Evolutionary conservation across 2,888 invertebrate species (phyloP).

Genomic region (Acrobasis repandana): DNA sequence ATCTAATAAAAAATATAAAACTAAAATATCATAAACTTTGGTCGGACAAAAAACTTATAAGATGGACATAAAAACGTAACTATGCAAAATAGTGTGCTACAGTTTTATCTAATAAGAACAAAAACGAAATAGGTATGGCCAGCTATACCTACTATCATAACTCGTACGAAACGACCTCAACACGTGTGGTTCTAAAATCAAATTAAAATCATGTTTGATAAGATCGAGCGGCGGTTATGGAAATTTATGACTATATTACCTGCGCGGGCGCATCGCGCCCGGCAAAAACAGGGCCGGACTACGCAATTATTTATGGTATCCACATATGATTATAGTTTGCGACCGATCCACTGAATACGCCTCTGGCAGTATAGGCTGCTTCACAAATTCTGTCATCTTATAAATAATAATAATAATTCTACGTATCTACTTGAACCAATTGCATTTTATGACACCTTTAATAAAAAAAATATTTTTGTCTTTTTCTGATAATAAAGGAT

Average conservation of each 20-base stretch:
- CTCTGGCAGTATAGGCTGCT: constrained; percentile 54
- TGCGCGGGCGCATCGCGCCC: constrained; percentile 75
- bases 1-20: too few relatives aligned
- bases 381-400: constrained; percentile 42
- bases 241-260: constrained; percentile 84
- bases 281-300: constrained; percentile 75
- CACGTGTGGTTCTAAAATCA: constrained; percentile 82
- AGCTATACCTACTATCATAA: constrained; percentile 71
- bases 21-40: too few relatives aligned
- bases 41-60: too few relatives aligned
- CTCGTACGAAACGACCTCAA: constrained; percentile 70
- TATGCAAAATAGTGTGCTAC: too few relatives aligned
- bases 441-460: background rate
- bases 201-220: constrained; percentile 83
- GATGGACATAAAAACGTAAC: too few relatives aligned
- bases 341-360: constrained; percentile 71
- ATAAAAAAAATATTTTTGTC: background rate
- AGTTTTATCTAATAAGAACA: background rate
- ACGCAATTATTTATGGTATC: constrained; percentile 79
- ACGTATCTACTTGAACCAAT: background rate
- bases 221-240: constrained; percentile 83
- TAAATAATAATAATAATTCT: constrained; percentile 8
- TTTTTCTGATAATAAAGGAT: too few relatives aligned
- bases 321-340: constrained; percentile 81
- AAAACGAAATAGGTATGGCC: constrained; percentile 2